Base-by-base conservation (phyloP, 2,113 vertebrate genomes). In the Uropsilus gracilis region DNA sequence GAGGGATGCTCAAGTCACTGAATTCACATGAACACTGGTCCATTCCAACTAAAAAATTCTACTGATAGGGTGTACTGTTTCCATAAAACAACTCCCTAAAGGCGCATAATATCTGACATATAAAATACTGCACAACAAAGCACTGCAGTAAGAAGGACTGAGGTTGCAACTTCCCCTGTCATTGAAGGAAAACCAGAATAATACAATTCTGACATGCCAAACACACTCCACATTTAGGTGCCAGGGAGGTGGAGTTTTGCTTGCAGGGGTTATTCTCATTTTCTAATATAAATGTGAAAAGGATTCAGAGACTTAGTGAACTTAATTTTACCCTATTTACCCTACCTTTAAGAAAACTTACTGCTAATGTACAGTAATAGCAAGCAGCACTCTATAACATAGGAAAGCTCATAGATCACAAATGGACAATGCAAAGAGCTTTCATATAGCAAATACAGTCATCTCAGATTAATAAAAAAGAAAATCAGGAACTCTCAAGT, bases 111-210 rank as follows among this genome's bases (percentile, higher is more conserved):
- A 22, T 86, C 81, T 61, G 34, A 77, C 22, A 39, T 20, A 48
- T 50, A 22, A 94, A 72, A 77, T 42, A 85, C 5, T 92, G 55
- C 28, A 77, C 18, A 46, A 75, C 48, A 4, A 75, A 57, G 42
- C 72, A 72, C 3, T 48, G 32, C 26, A 93, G 64, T 3, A 34
- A 39, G 68, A 81, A 88, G 64, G 32, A 84, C 37, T 50, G 73
- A 78, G 16, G 28, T 42, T 44, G 87, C 18, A n/a, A 78, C 8
- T 75, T 96, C 55, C 57, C 75, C 50, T n/a, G n/a, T 53, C 91
- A 96, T 71, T 59, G 55, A 94, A 84, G 37, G 7, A 75, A 93
- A 96, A 39, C 3, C 50, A 61, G 66, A 88, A 63, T 64, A 42
- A 83, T 11, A 10, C 0, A 59, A 55, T 59, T 81, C 39, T 77